phyloP scores from a whole-genome alignment of 2,113 vertebrate genomes.

The Vidua chalybeata region DNA sequence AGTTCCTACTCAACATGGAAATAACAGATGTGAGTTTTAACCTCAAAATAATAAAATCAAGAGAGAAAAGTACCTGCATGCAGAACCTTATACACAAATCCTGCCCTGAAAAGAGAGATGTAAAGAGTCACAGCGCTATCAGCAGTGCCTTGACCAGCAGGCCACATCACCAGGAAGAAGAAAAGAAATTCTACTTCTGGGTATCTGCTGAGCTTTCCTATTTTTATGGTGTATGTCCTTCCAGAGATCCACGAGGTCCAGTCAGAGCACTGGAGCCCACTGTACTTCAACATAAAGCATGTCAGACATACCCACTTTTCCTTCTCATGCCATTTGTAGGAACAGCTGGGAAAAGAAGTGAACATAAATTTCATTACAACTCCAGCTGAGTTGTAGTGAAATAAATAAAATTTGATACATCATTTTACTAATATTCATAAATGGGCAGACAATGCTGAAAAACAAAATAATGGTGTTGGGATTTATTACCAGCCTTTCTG shows the following conservation, averaged over 20 bases:
- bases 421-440: not conserved
- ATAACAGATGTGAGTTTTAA: not conserved
- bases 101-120: not conserved
- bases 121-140: not conserved
- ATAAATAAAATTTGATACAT: not conserved
- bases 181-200: not conserved
- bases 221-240: not conserved
- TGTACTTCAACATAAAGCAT: not conserved
- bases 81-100: not conserved
- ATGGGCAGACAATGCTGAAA: not conserved
- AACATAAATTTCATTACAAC: not conserved
- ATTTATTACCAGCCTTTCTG: slow-evolving; percentile 5
- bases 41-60: not conserved
- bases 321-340: not conserved
- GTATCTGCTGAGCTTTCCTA: not conserved
- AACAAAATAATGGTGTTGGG: not conserved
- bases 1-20: not conserved
- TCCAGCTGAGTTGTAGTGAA: not conserved
- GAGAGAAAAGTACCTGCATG: not conserved
- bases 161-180: not conserved
- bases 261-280: not conserved
- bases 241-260: not conserved
- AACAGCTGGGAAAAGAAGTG: not conserved
- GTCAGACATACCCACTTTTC: not conserved
- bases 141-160: not conserved